Evolutionary conservation across 2,113 vertebrate species (phyloP).

Genomic region (Chelonoidis abingdonii): DNA sequence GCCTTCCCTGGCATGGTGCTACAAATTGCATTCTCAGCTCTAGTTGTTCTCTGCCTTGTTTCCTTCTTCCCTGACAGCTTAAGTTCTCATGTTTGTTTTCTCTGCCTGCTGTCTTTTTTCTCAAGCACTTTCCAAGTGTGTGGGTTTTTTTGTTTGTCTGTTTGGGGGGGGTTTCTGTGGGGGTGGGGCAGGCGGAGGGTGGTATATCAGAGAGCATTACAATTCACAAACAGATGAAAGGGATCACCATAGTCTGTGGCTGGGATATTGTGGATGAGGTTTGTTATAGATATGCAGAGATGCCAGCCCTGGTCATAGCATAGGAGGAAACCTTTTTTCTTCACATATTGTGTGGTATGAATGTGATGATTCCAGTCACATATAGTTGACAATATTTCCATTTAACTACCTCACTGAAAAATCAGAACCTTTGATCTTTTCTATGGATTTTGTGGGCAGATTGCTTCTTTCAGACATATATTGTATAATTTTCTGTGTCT

Average conservation of each 20-base stretch:
- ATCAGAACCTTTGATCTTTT: background rate
- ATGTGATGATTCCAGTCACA: background rate
- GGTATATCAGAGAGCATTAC: background rate
- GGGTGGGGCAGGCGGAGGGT: background rate
- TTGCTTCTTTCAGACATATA: background rate
- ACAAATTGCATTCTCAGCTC: background rate
- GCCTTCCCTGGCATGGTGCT: background rate
- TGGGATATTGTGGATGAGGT: background rate
- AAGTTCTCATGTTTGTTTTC: background rate
- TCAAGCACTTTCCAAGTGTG: background rate
- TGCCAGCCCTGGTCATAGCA: background rate
- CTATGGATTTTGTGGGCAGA: background rate
- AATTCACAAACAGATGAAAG: background rate
- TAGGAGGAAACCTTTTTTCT: background rate
- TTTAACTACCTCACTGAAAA: background rate
- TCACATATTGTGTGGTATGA: background rate
- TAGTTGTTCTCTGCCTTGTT: too few species aligned
- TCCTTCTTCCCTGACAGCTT: background rate
- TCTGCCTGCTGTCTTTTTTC: accelerated
- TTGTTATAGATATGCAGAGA: background rate
- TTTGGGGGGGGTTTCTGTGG: background rate
- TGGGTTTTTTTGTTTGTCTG: background rate
- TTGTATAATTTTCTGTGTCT: background rate
- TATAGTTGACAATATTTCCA: background rate
- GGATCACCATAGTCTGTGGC: background rate